Evolutionary conservation across 2,888 invertebrate genomes (phyloP).

Genomic region (Diarsia mendica): DNA sequence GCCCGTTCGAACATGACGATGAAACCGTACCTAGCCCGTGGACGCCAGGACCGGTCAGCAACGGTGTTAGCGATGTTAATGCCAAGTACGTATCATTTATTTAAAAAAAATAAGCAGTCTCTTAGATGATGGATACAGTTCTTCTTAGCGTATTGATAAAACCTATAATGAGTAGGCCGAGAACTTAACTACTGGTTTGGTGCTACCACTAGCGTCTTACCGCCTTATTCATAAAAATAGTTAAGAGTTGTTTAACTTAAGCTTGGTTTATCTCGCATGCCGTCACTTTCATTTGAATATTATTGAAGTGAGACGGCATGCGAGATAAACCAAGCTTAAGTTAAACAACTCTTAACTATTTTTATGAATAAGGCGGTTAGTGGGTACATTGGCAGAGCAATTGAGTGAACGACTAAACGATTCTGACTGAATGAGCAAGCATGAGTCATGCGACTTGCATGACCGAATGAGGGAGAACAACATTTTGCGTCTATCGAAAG

Average conservation of each 20-base stretch:
- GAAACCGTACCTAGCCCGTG: conserved; percentile 80
- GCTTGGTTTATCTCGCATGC: too few relatives aligned
- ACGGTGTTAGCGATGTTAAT: conserved; percentile 59
- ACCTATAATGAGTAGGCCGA: background rate
- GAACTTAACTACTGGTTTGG: background rate
- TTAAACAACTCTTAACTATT: too few relatives aligned
- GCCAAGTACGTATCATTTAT: conserved; percentile 48
- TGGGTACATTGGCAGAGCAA: background rate
- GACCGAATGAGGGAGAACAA: background rate
- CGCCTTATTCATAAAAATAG: too few relatives aligned
- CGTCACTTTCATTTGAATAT: too few relatives aligned
- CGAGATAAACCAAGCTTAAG: too few relatives aligned
- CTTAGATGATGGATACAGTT: background rate
- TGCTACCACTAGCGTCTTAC: background rate
- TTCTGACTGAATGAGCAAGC: background rate
- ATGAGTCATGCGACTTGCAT: background rate
- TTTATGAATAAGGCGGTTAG: too few relatives aligned
- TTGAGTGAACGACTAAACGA: background rate
- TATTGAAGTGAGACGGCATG: too few relatives aligned
- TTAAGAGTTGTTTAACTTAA: too few relatives aligned
- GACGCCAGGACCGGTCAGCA: conserved; percentile 73
- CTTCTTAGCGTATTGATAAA: background rate
- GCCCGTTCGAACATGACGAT: conserved; percentile 73
- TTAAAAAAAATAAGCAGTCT: background rate
- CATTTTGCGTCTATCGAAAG: background rate